Percentiles rank a stretch among this genome's conserved stretches.
Evolutionary conservation across 2,113 vertebrate genomes (phyloP).

Genomic region (Sterna hirundo): DNA sequence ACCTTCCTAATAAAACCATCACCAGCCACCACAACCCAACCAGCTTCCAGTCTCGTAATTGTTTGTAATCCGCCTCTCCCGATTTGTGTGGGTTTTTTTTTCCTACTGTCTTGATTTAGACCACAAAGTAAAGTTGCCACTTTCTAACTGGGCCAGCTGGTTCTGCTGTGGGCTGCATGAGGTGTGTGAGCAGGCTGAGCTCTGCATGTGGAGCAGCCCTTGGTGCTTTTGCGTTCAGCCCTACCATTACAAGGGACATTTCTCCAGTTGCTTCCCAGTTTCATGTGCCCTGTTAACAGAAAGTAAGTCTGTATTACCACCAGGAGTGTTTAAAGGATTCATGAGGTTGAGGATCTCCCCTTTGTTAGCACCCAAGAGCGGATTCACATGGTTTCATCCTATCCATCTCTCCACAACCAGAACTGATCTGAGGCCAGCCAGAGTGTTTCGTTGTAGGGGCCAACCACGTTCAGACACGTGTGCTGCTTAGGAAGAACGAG

Average conservation of each 20-base stretch:
- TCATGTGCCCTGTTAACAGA: neutral
- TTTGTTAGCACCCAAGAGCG: neutral
- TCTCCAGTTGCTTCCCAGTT: neutral
- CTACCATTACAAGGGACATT: neutral
- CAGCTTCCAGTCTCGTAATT: neutral
- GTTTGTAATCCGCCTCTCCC: neutral
- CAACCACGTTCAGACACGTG: fast-evolving
- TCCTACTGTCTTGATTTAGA: neutral
- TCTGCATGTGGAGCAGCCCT: neutral
- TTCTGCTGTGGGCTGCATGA: neutral
- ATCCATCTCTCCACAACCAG: neutral
- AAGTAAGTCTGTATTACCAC: neutral
- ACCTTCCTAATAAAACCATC: neutral
- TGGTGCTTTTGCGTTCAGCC: neutral
- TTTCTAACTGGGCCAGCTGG: neutral
- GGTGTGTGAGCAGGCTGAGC: neutral
- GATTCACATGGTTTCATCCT: neutral
- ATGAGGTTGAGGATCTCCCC: neutral
- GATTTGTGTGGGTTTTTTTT: neutral
- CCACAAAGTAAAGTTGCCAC: neutral
- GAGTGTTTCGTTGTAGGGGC: fast-evolving
- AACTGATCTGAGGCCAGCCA: neutral
- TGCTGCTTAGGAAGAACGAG: neutral
- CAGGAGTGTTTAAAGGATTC: neutral
- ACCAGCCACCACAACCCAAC: neutral